A percentile compares a stretch with the other conserved stretches of the same genome.
Conservation (phyloP, 1,140 invertebrate genomes). For the Neelides sp. region DNA sequence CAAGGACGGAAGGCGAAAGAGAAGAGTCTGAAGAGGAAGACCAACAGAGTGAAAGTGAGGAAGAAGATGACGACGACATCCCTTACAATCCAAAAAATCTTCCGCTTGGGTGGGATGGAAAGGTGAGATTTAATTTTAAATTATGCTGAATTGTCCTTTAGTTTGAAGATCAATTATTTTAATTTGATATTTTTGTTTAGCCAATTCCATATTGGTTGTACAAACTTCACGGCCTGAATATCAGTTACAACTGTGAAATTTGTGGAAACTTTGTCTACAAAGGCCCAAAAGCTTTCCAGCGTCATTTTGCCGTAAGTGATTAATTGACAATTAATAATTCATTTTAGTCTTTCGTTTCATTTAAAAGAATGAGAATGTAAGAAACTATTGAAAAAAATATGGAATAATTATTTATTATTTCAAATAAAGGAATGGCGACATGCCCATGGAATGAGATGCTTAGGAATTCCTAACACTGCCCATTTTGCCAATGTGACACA, state of each 20-base stretch:
- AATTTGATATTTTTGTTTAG: constrained; percentile 36
- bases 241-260: constrained; percentile 98
- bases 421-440: constrained; percentile 87
- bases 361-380: neutral
- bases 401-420: constrained; percentile 9
- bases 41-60: constrained; percentile 68
- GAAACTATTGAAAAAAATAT: constrained; percentile 4
- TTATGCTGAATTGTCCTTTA: constrained; percentile 3
- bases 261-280: constrained; percentile 99
- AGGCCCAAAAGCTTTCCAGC: constrained; percentile 98
- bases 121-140: constrained; percentile 42
- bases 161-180: constrained; percentile 16
- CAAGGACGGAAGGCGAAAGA: constrained; percentile 83
- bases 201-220: constrained; percentile 99
- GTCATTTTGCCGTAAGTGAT: constrained; percentile 77
- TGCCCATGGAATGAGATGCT: constrained; percentile 96
- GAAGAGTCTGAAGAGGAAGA: constrained; percentile 86
- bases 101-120: constrained; percentile 98
- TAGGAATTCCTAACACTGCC: constrained; percentile 98
- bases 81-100: constrained; percentile 99
- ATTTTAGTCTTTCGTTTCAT: constrained; percentile 6
- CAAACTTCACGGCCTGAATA: constrained; percentile 96
- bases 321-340: constrained; percentile 2
- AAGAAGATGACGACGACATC: constrained; percentile 82
- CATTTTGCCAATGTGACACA: constrained; percentile 99